Evolutionary conservation across 2,113 vertebrate genomes (phyloP), one percentile per base, ranked within the genome.

Genomic region (Myxocyprinus asiaticus): DNA sequence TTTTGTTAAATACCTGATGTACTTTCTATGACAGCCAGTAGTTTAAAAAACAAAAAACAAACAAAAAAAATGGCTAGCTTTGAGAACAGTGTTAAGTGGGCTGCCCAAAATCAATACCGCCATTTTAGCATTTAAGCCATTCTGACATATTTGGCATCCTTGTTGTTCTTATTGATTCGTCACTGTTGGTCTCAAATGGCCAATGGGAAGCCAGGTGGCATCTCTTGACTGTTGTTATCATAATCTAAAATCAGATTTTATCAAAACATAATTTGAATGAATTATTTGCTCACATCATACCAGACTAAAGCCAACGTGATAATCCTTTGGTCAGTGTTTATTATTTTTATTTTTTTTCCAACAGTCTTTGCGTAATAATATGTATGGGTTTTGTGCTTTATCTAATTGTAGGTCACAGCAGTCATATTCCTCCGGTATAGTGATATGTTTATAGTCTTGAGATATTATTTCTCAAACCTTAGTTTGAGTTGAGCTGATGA

Each of bases 111-210:
- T 91, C 87, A 88, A 89, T 89, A 87, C 11, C 76, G 77, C 88
- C 83, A 87, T 90, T 90, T 89, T 82, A 88, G 88, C 84, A 83
- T 86, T 91, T 88, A 68, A 88, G 81, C 81, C 79, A 56, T 83
- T 73, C 83, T 82, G 79, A 76, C 72, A 84, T 87, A 85, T 88
- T 89, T 84, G 77, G 80, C 62, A 76, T 87, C 72, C 65, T 85
- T 84, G 85, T 88, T 80, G 68, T 48, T 85, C 22, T 66, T 73
- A 90, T 88, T 85, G 85, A 90, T 89, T 82, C 51, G 14, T 83
- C 80, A 0, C 81, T 77, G 62, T 68, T 81, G 70, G 75, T 45
- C 75, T 83, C 79, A 82, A 76, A 80, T 65, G 82, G 79, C 58
- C 80, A 22, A 42, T 65, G 45, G 74, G 59, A 48, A 3, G 62